Evolutionary conservation across 2,888 invertebrate species (phyloP).

Genomic region (Polymixis lichenea): DNA sequence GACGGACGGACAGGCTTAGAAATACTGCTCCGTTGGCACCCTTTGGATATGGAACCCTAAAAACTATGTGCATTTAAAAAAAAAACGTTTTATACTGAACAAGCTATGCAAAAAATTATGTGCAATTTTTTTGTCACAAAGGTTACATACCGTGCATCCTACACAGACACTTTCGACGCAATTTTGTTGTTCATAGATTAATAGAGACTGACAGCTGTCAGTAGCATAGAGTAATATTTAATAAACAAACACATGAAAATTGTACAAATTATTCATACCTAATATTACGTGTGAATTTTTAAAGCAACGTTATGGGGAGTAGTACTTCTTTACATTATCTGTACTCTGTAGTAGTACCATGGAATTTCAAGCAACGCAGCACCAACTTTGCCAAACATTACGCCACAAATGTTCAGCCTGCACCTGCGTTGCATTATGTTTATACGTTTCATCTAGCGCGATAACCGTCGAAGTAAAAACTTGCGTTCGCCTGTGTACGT

Average conservation of each 20-base stretch:
- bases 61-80: too few relatives aligned
- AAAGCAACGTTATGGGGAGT: not conserved
- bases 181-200: too few relatives aligned
- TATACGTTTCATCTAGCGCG: slow-evolving; percentile 57
- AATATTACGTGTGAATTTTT: not conserved
- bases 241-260: not conserved
- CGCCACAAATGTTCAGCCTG: slow-evolving; percentile 41
- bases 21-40: too few relatives aligned
- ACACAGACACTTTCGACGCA: too few relatives aligned
- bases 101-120: too few relatives aligned
- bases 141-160: too few relatives aligned
- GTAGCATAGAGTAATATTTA: not conserved
- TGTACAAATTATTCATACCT: not conserved
- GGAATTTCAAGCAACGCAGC: slow-evolving; percentile 45
- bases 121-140: too few relatives aligned
- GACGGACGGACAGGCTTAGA: too few relatives aligned
- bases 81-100: too few relatives aligned
- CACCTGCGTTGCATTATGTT: slow-evolving; percentile 56
- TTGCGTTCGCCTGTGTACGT: slow-evolving; percentile 46
- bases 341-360: not conserved
- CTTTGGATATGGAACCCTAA: too few relatives aligned
- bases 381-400: slow-evolving; percentile 47
- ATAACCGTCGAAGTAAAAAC: slow-evolving; percentile 54
- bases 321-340: slow-evolving; percentile 20
- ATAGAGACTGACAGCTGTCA: too few relatives aligned